Percentiles rank a stretch among this genome's conserved stretches.
These are phyloP conservation scores for Ascaphus truei DNA, from an alignment of 2,113 vertebrate species.

Conservation along the genomic window DNA sequence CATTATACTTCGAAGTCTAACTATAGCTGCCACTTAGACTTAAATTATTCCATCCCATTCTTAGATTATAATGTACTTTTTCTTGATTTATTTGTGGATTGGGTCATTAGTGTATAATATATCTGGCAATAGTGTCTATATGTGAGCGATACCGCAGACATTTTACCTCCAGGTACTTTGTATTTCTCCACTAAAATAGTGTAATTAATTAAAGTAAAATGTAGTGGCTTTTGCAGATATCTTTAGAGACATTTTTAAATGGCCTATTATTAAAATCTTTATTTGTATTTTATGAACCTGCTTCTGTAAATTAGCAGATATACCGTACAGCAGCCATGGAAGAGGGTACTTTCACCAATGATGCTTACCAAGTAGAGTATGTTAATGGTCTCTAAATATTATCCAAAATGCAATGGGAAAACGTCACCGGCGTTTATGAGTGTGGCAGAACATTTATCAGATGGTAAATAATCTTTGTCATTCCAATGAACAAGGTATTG, in stretches of 20 bases:
- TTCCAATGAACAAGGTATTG: too few relatives aligned
- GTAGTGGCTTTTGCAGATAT: neutral
- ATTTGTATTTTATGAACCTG: neutral
- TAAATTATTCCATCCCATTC: constrained; percentile 30
- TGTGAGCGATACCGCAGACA: constrained; percentile 7
- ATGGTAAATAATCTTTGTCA: too few relatives aligned
- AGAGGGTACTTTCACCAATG: neutral
- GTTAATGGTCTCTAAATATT: neutral
- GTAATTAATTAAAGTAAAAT: constrained; percentile 31
- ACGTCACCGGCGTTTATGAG: too few relatives aligned
- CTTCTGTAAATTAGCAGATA: neutral
- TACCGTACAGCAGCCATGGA: neutral
- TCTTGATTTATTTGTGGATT: constrained; percentile 33
- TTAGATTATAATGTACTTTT: constrained; percentile 39
- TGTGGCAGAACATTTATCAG: too few relatives aligned
- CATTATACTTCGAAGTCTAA: constrained; percentile 33
- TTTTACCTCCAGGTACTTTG: constrained; percentile 34
- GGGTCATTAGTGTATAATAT: constrained; percentile 38
- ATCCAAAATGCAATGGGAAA: too few relatives aligned
- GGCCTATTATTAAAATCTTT: neutral
- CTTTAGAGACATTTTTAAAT: neutral
- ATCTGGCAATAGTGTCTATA: constrained; percentile 26
- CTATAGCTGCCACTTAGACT: constrained; percentile 24
- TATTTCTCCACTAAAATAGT: constrained; percentile 15
- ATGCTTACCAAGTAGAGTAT: too few relatives aligned